A percentile compares a stretch with the other conserved stretches of the same genome.
Conservation (phyloP, 2,797 vertebrate species). For the Neosalanx taihuensis region DNA sequence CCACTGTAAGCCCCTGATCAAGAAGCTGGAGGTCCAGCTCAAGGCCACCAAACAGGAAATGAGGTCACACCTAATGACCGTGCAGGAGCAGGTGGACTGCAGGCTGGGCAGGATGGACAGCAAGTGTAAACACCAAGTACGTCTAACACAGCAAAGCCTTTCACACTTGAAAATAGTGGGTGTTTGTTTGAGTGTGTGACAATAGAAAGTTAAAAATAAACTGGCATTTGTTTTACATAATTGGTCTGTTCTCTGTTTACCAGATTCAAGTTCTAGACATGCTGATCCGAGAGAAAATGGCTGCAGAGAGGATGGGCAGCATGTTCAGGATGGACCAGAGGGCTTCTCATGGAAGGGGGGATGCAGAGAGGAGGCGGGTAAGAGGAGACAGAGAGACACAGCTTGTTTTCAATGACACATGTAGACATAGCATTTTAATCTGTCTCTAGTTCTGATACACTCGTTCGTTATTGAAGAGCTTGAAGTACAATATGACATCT, state of each 20-base stretch:
- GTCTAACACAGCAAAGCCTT: neutral
- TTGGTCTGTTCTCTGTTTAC: neutral
- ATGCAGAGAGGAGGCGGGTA: slow-evolving; percentile 81
- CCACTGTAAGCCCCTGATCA: slow-evolving; percentile 81
- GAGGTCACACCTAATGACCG: slow-evolving; percentile 78
- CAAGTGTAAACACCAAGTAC: slow-evolving; percentile 64
- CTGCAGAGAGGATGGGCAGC: slow-evolving; percentile 77
- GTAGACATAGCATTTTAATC: neutral
- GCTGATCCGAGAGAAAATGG: slow-evolving; percentile 78
- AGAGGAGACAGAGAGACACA: neutral
- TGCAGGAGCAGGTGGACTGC: slow-evolving; percentile 82
- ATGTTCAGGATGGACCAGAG: slow-evolving; percentile 78
- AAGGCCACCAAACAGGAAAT: slow-evolving; percentile 83
- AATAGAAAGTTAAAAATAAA: neutral
- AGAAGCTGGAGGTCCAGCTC: slow-evolving; percentile 82
- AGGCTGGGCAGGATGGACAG: slow-evolving; percentile 81
- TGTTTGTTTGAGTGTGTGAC: neutral
- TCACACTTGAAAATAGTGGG: neutral
- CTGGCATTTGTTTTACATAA: neutral
- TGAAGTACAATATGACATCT: neutral
- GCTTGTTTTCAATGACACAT: neutral
- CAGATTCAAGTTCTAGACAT: slow-evolving; percentile 85
- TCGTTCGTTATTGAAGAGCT: neutral
- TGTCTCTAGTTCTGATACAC: neutral
- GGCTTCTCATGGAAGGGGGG: slow-evolving; percentile 60